These are phyloP conservation scores for Eclectus roratus DNA, from an alignment of 2,113 vertebrate genomes.

Conservation along the genomic window DNA sequence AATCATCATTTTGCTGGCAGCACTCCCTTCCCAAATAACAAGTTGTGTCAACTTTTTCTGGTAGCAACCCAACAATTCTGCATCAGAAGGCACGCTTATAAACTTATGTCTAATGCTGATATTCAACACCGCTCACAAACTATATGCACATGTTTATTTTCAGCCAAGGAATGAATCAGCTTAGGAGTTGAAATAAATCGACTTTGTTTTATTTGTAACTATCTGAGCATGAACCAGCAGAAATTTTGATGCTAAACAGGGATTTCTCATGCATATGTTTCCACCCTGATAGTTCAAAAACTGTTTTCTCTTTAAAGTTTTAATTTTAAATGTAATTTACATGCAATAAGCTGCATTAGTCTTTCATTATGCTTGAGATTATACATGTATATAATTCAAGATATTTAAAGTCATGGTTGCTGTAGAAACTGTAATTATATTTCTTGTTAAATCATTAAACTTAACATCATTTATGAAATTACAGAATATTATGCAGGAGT, in stretches of 20 bases:
- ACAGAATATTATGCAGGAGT: background rate
- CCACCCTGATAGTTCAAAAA: background rate
- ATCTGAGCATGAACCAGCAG: background rate
- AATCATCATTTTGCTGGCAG: background rate
- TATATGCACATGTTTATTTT: background rate
- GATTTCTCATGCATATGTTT: background rate
- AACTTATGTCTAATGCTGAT: background rate
- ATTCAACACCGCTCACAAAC: background rate
- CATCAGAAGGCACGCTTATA: accelerated
- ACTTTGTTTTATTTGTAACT: background rate
- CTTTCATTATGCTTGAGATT: conserved; percentile 43
- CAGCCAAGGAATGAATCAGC: background rate
- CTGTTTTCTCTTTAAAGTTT: background rate
- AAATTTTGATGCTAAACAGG: background rate
- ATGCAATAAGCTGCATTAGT: background rate
- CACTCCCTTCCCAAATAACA: background rate
- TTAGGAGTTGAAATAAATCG: background rate
- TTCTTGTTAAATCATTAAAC: conserved; percentile 51
- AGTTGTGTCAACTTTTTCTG: background rate
- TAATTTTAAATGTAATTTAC: background rate
- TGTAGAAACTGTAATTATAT: conserved; percentile 39
- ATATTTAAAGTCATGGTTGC: conserved; percentile 26
- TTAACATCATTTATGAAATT: conserved; percentile 45
- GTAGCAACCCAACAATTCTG: background rate
- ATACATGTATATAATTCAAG: conserved; percentile 21